Evolutionary conservation across 2,113 vertebrate genomes (phyloP), one percentile per base, ranked within the genome.

Genomic region (Uria lomvia): DNA sequence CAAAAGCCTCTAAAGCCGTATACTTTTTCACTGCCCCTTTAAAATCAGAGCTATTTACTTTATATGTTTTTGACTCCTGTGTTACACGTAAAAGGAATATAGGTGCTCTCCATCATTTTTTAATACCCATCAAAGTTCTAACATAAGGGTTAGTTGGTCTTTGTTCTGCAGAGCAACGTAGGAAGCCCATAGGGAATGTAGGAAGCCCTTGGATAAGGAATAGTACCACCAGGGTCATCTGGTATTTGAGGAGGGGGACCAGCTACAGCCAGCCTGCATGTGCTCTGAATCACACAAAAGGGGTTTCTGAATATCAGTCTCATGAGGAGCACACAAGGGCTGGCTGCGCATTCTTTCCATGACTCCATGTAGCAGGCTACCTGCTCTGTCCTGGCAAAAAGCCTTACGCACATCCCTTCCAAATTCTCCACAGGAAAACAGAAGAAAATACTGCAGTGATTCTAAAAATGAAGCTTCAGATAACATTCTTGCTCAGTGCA

Each of bases 281-380:
- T 36, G 11, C 17, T 86, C 60, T 71, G 60, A 30, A 14, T 47
- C 18, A 77, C 30, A 17, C 52, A 45, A 16, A 24, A 7, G 2
- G 12, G 7, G 12, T 56, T 36, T 58, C 40, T 40, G 34, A 38
- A 29, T 5, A 12, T 36, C 53, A 63, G 5, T 23, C 47, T 34
- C 56, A 29, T 6, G 47, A 45, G 1, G 22, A 89, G 58, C 22
- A 27, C 0, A 0, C 0, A 3, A 68, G 58, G 53, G 23, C 43
- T 55, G 47, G 49, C 76, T 89, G n/a, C 24, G 10, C 43, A 22
- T n/a, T 34, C n/a, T 43, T 50, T 29, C 34, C 53, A 4, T 17
- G 11, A 5, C 22, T 59, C 30, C 26, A 26, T 1, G 3, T 5
- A 21, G 30, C 24, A 74, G 59, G 15, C 14, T 24, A 19, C 65